These are phyloP conservation scores for Denticeps clupeoides DNA, from an alignment of 2,797 vertebrate species.

Conservation along the genomic window DNA sequence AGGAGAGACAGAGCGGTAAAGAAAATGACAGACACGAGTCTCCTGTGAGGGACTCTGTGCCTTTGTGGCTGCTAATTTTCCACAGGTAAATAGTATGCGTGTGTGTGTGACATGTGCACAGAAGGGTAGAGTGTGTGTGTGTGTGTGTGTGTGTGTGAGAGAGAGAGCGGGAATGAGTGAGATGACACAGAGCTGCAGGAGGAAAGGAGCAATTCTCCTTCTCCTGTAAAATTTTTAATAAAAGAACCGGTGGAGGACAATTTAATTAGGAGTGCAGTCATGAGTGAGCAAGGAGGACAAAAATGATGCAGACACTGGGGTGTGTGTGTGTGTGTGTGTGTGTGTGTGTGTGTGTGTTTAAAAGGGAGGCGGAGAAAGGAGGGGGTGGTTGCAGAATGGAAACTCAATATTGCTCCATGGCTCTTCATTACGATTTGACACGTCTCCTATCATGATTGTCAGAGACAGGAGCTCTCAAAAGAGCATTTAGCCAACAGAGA, in stretches of 20 bases:
- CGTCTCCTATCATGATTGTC: slow-evolving; percentile 19
- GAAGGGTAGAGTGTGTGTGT: slow-evolving; percentile 3
- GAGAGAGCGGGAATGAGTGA: slow-evolving; percentile 41
- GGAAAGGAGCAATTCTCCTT: too few species aligned
- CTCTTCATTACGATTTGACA: slow-evolving; percentile 13
- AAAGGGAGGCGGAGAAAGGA: background rate
- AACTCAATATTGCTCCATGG: slow-evolving; percentile 35
- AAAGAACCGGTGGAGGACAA: too few species aligned
- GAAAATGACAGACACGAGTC: slow-evolving; percentile 25
- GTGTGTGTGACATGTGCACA: background rate
- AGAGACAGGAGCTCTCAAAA: slow-evolving; percentile 31
- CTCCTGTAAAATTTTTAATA: too few species aligned
- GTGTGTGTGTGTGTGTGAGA: slow-evolving; percentile 6
- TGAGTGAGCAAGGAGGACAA: background rate
- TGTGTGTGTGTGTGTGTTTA: background rate
- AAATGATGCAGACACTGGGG: slow-evolving; percentile 31
- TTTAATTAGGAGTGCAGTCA: background rate
- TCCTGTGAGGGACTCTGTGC: slow-evolving; percentile 34
- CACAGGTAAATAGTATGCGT: slow-evolving; percentile 42
- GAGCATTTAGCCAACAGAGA: slow-evolving; percentile 52
- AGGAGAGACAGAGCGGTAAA: background rate
- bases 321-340: background rate
- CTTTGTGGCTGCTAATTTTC: slow-evolving; percentile 50
- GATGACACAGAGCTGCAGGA: slow-evolving; percentile 44
- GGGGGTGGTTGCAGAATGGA: slow-evolving; percentile 24